Conservation (phyloP, 2,797 vertebrate species). For the Brachyalestes nurse region DNA sequence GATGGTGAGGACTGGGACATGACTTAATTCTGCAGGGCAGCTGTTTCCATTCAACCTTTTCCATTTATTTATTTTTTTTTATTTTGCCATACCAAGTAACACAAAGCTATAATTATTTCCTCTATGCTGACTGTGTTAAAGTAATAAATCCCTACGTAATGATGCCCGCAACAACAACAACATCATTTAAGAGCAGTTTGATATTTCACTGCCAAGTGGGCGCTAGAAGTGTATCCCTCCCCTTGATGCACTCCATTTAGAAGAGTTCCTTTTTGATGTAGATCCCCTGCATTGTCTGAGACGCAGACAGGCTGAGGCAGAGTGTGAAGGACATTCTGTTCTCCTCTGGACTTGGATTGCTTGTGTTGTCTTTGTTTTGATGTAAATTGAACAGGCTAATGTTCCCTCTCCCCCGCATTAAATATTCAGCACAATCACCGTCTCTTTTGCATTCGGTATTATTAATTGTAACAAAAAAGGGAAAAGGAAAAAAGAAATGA, state of each 20-base stretch:
- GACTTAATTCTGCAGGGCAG: constrained; percentile 90
- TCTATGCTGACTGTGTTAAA: not conserved
- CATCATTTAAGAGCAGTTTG: not conserved
- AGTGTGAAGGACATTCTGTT: constrained; percentile 79
- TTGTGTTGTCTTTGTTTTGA: constrained; percentile 79
- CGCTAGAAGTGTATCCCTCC: constrained; percentile 3
- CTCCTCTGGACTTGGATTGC: constrained; percentile 77
- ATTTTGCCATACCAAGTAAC: not conserved
- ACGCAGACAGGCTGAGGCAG: constrained; percentile 54
- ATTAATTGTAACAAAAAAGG: constrained; percentile 77
- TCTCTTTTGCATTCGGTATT: constrained; percentile 81
- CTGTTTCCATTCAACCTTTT: constrained; percentile 73
- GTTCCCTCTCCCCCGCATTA: constrained; percentile 76
- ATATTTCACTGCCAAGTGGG: constrained; percentile 32
- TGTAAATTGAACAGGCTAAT: constrained; percentile 83
- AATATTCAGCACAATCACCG: constrained; percentile 84
- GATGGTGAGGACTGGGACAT: constrained; percentile 78
- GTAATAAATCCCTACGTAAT: not conserved
- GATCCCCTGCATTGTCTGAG: constrained; percentile 53
- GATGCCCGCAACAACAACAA: constrained; percentile 1
- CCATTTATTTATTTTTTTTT: not conserved
- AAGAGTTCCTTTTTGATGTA: constrained; percentile 57
- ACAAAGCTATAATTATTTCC: constrained; percentile 24
- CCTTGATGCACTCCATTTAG: constrained; percentile 35
- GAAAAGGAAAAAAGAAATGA: constrained; percentile 36